phyloP scores from a whole-genome alignment of 2,113 vertebrate genomes.

The Mirounga angustirostris region DNA sequence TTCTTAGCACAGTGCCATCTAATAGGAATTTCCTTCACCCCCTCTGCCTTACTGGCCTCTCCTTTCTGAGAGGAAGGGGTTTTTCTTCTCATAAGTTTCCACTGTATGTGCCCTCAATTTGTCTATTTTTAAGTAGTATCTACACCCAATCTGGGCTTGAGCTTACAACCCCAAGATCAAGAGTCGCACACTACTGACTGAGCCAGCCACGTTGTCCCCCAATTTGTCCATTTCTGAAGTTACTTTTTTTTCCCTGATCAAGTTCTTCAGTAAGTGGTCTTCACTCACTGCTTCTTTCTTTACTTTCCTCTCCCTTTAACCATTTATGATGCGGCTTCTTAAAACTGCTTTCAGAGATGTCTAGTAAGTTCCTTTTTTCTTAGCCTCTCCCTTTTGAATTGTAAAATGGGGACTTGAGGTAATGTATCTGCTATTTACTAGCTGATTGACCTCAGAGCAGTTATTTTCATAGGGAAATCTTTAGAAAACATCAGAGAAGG shows the following conservation, averaged over 20 bases:
- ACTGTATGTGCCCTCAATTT: neutral
- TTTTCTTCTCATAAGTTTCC: neutral
- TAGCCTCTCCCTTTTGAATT: neutral
- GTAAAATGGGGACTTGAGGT: neutral
- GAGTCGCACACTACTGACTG: neutral
- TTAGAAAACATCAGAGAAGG: neutral
- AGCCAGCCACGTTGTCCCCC: neutral
- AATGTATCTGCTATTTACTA: neutral
- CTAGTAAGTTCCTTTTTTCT: neutral
- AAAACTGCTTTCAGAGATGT: constrained; percentile 47
- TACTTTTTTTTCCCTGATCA: neutral
- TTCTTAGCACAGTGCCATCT: neutral
- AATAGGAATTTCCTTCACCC: neutral
- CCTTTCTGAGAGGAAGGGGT: neutral
- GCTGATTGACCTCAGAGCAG: neutral
- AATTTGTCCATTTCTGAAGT: neutral
- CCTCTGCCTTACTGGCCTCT: neutral
- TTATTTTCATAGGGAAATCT: constrained; percentile 27
- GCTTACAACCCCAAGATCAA: neutral
- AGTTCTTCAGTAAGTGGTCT: constrained; percentile 1
- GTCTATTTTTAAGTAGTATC: neutral
- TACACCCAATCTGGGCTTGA: neutral
- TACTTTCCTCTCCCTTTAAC: neutral
- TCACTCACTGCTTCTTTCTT: neutral
- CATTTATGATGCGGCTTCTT: neutral